These are phyloP conservation scores for Mustela lutreola DNA, from an alignment of 2,113 vertebrate species.

Conservation along the genomic window DNA sequence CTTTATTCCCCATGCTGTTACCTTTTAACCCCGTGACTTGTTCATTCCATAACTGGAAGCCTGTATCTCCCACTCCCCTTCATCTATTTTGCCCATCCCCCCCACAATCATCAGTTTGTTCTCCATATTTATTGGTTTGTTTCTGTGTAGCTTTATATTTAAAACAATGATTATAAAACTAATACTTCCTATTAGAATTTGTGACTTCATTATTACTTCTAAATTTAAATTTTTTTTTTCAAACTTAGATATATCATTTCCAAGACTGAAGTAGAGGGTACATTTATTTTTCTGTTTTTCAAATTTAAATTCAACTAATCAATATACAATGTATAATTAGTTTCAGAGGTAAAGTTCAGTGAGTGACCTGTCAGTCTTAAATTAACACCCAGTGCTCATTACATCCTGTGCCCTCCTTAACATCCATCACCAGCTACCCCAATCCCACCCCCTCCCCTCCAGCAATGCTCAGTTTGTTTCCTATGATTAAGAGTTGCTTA, in stretches of 20 bases:
- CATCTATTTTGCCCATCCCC: neutral
- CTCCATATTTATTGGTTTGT: neutral
- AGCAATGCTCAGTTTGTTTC: too few relatives aligned
- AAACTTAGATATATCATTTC: slow-evolving; percentile 55
- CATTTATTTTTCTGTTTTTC: neutral
- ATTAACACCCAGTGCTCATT: neutral
- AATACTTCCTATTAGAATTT: slow-evolving; percentile 51
- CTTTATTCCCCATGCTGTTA: neutral
- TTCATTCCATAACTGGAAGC: neutral
- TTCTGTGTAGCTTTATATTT: neutral
- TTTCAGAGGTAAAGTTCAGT: neutral
- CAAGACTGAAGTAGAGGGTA: slow-evolving; percentile 35
- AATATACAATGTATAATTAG: neutral
- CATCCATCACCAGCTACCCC: neutral
- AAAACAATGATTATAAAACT: slow-evolving; percentile 39
- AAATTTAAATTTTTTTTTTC: slow-evolving; percentile 53
- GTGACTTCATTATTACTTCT: slow-evolving; percentile 28
- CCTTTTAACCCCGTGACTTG: neutral
- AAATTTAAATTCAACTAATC: neutral
- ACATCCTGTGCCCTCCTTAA: neutral
- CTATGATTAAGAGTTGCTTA: neutral
- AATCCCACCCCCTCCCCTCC: too few relatives aligned
- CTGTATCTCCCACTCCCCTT: neutral
- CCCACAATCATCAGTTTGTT: neutral
- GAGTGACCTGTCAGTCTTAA: neutral